Evolutionary conservation across 92 coral and sea anemone genomes (phyloP), one percentile per base, ranked within the genome.

Genomic region (Umimayanthus chanpuru): DNA sequence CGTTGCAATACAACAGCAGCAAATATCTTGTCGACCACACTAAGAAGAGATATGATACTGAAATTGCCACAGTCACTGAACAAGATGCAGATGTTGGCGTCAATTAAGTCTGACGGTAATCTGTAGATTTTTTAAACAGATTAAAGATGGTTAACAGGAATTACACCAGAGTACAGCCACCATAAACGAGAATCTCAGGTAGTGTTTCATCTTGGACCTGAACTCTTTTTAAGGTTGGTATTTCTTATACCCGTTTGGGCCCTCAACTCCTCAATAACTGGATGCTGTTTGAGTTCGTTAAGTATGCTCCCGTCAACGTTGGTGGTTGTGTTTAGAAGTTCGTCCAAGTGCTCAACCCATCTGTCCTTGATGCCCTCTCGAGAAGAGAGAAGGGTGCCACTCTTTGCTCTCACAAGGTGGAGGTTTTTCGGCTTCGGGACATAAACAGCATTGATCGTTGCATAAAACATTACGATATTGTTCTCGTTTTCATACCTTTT

Each of bases 321-420:
- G 16, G 90, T 85, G 18, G 94, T 90, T 86, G 89, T 88, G 77
- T 92, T 92, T 20, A 92, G 90, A 5, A 83, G 73, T 50, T 91
- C 90, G 64, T n/a, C 77, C 71, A 91, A 91, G 74, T 91, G 94
- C 73, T 88, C 91, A 55, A 91, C 91, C 93, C 89, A 91, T 76
- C 93, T 88, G 39, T 84, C 72, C 65, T 66, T 68, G 39, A 91
- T 78, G 30, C 78, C 88, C 18, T 88, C 91, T 41, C 91, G 79
- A 39, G 88, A 85, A 21, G 89, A 74, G 14, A 91, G 94, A 21
- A 88, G 86, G n/a, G 29, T 81, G 15, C 82, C 91, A 56, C 44
- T 65, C 56, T 89, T 89, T 32, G 80, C 18, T 86, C 88, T 67
- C 1, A 85, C 80, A 28, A 61, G 61, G 38, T 85, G 88, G 88